phyloP scores from a whole-genome alignment of 1,140 invertebrate species.

The Atta cephalotes region DNA sequence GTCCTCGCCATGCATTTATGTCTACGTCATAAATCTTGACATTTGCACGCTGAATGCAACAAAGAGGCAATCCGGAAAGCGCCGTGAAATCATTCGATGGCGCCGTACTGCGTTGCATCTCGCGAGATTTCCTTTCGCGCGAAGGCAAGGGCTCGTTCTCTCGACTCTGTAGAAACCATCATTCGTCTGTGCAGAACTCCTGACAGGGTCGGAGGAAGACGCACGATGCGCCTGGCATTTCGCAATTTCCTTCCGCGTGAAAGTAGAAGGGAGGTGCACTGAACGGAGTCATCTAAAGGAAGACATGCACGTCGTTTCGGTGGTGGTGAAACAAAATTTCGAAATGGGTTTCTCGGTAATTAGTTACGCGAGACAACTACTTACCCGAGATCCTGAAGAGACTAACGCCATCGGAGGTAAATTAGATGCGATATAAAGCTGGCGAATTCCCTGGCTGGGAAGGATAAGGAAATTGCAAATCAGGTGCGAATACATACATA shows the following conservation, averaged over 20 bases:
- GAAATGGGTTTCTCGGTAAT: slow-evolving; percentile 39
- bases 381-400: neutral
- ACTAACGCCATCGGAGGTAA: slow-evolving; percentile 23
- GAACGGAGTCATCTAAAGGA: neutral
- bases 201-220: slow-evolving; percentile 36
- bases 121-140: slow-evolving; percentile 53
- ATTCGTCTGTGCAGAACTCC: slow-evolving; percentile 53
- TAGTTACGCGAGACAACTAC: slow-evolving; percentile 41
- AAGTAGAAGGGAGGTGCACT: neutral
- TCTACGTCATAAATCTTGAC: slow-evolving; percentile 46
- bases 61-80: slow-evolving; percentile 36
- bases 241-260: slow-evolving; percentile 8
- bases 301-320: neutral
- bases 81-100: slow-evolving; percentile 48
- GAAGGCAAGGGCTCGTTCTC: slow-evolving; percentile 1
- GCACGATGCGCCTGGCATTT: slow-evolving; percentile 1
- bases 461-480: slow-evolving; percentile 29
- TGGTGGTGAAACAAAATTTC: slow-evolving; percentile 41
- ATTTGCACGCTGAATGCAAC: slow-evolving; percentile 1
- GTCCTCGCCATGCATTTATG: slow-evolving; percentile 13
- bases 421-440: slow-evolving; percentile 33
- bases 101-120: slow-evolving; percentile 18
- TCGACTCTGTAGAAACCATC: slow-evolving; percentile 50
- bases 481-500: neutral
- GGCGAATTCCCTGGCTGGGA: neutral